Evolutionary conservation across 2,113 vertebrate genomes (phyloP).

Genomic region (Callopanchax toddi): DNA sequence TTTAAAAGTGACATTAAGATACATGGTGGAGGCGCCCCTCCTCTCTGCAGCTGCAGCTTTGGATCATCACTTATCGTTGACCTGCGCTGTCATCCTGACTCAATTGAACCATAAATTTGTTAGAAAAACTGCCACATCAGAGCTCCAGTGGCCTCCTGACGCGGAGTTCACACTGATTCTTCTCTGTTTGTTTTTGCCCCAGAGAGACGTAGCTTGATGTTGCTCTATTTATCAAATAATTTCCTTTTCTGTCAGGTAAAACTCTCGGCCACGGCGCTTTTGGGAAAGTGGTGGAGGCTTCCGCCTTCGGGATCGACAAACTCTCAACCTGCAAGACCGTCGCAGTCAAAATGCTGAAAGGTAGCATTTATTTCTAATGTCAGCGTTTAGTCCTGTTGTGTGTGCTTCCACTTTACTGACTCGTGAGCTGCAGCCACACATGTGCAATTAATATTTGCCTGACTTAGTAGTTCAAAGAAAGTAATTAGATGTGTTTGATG

Average conservation of each 20-base stretch:
- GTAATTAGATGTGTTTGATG: constrained; percentile 17
- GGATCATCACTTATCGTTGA: constrained; percentile 59
- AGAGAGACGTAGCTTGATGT: constrained; percentile 41
- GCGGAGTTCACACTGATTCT: constrained; percentile 48
- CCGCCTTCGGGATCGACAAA: constrained; percentile 95
- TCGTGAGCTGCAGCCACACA: constrained; percentile 31
- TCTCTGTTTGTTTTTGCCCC: constrained; percentile 50
- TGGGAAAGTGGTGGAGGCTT: constrained; percentile 94
- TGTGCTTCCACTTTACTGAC: constrained; percentile 3
- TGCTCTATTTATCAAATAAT: constrained; percentile 22
- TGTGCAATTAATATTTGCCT: constrained; percentile 56
- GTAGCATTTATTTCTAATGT: constrained; percentile 64
- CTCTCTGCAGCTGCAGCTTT: constrained; percentile 44
- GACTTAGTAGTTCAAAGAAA: constrained; percentile 34
- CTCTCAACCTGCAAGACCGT: constrained; percentile 96
- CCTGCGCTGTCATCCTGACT: constrained; percentile 52
- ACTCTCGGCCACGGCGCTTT: constrained; percentile 94
- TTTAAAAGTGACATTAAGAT: constrained; percentile 1
- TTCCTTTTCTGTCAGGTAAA: constrained; percentile 83
- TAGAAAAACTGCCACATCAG: constrained; percentile 39
- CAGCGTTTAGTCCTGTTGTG: too few species aligned
- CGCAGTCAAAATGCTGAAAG: constrained; percentile 98
- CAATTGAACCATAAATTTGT: constrained; percentile 62
- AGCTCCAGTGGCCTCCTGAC: constrained; percentile 62
- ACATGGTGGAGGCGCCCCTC: constrained; percentile 24